Evolutionary conservation across 2,113 vertebrate genomes (phyloP).

Genomic region (Oxyura jamaicensis): DNA sequence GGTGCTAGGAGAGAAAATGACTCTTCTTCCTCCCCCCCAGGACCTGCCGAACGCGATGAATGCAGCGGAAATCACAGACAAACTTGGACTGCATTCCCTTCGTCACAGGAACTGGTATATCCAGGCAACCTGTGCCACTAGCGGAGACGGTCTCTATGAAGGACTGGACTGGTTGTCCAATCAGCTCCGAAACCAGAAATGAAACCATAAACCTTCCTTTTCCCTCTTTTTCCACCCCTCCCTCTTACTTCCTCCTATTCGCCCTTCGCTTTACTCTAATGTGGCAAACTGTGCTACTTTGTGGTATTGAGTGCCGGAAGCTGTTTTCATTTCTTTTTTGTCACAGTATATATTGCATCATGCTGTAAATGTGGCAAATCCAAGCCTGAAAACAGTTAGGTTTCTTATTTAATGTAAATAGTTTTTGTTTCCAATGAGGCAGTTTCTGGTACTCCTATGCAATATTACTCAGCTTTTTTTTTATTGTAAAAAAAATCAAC

Average conservation of each 20-base stretch:
- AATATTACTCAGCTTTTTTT: slow-evolving; percentile 88
- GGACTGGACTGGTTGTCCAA: slow-evolving; percentile 98
- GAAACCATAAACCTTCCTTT: slow-evolving; percentile 71
- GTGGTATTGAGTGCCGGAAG: slow-evolving; percentile 86
- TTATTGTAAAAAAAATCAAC: slow-evolving; percentile 82
- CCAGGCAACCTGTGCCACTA: slow-evolving; percentile 97
- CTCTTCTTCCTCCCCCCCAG: slow-evolving; percentile 71
- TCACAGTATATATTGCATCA: slow-evolving; percentile 81
- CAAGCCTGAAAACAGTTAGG: slow-evolving; percentile 81
- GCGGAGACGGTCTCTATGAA: slow-evolving; percentile 95
- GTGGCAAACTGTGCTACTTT: slow-evolving; percentile 87
- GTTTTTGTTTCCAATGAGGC: slow-evolving; percentile 87
- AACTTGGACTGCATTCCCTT: slow-evolving; percentile 90
- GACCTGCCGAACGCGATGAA: slow-evolving; percentile 98
- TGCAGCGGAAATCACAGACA: slow-evolving; percentile 95
- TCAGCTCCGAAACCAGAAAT: slow-evolving; percentile 93
- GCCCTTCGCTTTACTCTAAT: slow-evolving; percentile 84
- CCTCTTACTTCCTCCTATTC: slow-evolving; percentile 65
- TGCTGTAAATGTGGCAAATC: slow-evolving; percentile 82
- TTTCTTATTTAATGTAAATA: slow-evolving; percentile 96
- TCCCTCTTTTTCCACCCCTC: slow-evolving; percentile 61
- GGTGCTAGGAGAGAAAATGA: neutral
- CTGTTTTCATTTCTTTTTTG: slow-evolving; percentile 81
- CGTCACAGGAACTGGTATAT: slow-evolving; percentile 95
- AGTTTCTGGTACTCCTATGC: slow-evolving; percentile 91